A percentile compares a stretch with the other conserved stretches of the same genome.
Evolutionary conservation across 2,113 vertebrate species (phyloP).

Genomic region (Phasianus colchicus): DNA sequence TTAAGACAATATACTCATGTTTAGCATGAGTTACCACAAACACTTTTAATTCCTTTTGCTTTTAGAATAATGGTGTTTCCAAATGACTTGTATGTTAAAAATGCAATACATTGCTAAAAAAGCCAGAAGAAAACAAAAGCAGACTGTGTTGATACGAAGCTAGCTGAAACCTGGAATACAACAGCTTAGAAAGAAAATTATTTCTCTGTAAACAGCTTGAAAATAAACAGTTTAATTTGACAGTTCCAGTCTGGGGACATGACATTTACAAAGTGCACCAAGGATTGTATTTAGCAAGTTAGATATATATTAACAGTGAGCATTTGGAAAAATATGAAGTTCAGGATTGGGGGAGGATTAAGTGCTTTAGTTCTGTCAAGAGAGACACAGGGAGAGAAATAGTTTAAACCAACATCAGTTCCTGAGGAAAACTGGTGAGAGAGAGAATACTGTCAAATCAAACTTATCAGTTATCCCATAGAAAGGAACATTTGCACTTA

Average conservation of each 20-base stretch:
- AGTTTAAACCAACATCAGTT: not conserved
- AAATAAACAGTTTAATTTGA: slow-evolving; percentile 66
- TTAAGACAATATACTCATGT: not conserved
- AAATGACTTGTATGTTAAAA: slow-evolving; percentile 80
- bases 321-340: not conserved
- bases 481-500: not conserved
- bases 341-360: not conserved
- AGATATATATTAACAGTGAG: not conserved
- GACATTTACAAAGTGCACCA: not conserved
- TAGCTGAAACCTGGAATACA: slow-evolving; percentile 83
- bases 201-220: slow-evolving; percentile 83
- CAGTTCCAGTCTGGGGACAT: not conserved
- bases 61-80: slow-evolving; percentile 78
- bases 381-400: not conserved
- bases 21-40: not conserved
- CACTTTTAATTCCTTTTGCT: not conserved
- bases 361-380: not conserved
- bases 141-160: slow-evolving; percentile 83
- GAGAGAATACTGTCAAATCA: not conserved
- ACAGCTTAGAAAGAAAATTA: slow-evolving; percentile 77
- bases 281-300: not conserved
- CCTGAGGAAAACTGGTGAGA: not conserved
- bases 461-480: not conserved
- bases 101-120: slow-evolving; percentile 79
- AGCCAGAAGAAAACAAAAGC: slow-evolving; percentile 78